Conservation (phyloP, 2,888 invertebrate species). For the Drosophila algonquin region DNA sequence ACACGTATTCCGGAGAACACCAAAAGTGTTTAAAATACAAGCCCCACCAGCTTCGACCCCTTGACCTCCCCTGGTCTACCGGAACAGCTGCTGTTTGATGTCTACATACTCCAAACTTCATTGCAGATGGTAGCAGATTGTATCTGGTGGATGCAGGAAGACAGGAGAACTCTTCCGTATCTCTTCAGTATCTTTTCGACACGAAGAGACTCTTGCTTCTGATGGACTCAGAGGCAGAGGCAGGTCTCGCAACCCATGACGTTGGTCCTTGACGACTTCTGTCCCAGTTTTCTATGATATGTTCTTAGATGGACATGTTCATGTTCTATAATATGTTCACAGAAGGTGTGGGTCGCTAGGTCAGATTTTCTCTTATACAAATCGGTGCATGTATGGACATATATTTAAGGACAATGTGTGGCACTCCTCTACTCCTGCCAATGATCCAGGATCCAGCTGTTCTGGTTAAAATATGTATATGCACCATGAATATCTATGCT, state of each 20-base stretch:
- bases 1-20: background rate
- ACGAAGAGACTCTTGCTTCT: too few relatives aligned
- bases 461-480: background rate
- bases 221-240: too few relatives aligned
- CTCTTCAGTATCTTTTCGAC: too few relatives aligned
- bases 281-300: too few relatives aligned
- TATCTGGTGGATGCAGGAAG: background rate
- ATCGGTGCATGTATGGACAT: too few relatives aligned
- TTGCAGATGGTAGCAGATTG: too few relatives aligned
- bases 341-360: background rate
- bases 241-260: too few relatives aligned
- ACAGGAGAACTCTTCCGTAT: too few relatives aligned
- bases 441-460: slow-evolving; percentile 13
- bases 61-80: background rate
- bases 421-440: background rate
- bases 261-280: too few relatives aligned
- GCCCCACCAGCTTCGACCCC: background rate
- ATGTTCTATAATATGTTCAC: background rate
- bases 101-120: background rate
- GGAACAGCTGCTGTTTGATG: background rate
- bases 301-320: too few relatives aligned
- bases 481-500: slow-evolving; percentile 29
- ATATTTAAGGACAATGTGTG: too few relatives aligned
- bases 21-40: background rate
- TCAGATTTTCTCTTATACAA: background rate